Evolutionary conservation across 92 coral and sea anemone genomes (phyloP).

Genomic region (Anthopleura xanthogrammica): DNA sequence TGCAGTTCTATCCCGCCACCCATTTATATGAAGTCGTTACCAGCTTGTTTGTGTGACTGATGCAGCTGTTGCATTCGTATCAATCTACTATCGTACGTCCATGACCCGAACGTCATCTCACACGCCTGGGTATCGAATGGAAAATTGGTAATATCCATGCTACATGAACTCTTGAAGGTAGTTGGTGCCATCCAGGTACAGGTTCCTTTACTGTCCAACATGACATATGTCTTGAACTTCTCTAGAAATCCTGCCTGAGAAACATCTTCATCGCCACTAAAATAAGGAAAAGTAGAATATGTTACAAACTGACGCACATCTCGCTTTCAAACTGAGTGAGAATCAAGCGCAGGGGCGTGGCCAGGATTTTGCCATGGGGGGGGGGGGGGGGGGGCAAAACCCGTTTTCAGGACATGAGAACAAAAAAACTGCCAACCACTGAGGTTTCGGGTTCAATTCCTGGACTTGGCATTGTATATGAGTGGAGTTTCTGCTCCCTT

Average conservation of each 20-base stretch:
- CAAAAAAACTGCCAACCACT: too few species aligned
- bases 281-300: neutral
- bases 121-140: constrained; percentile 81
- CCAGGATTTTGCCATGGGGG: too few species aligned
- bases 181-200: constrained; percentile 93
- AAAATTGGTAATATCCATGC: constrained; percentile 60
- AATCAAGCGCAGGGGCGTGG: too few species aligned
- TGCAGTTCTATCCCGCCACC: too few species aligned
- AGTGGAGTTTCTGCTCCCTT: too few species aligned
- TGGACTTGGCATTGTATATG: too few species aligned
- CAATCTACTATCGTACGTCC: constrained; percentile 65
- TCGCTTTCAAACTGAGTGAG: too few species aligned
- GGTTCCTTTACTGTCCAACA: constrained; percentile 59
- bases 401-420: too few species aligned
- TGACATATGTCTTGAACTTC: constrained; percentile 81
- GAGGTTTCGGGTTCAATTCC: too few species aligned
- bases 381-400: too few species aligned
- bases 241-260: constrained; percentile 72
- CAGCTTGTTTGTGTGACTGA: constrained; percentile 27
- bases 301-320: neutral
- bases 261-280: constrained; percentile 66
- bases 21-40: neutral
- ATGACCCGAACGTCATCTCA: constrained; percentile 77
- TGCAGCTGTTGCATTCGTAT: constrained; percentile 32
- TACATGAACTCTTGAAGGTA: constrained; percentile 83